Base-by-base conservation (phyloP, 1,140 invertebrate species). In the Neodiprion lecontei region DNA sequence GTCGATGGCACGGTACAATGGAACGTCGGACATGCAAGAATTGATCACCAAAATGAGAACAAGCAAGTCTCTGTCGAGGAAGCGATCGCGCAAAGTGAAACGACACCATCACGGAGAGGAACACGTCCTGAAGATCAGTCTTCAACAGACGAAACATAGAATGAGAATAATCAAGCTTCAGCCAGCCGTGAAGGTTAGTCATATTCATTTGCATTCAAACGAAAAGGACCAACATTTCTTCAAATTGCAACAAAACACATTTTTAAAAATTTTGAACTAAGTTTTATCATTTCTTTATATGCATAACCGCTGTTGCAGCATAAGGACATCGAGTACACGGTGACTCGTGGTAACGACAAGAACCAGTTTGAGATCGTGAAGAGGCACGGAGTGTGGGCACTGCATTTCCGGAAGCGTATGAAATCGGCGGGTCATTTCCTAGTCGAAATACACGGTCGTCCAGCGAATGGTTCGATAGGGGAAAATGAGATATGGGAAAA, bases 361-460 rank as follows among this genome's bases (percentile, higher is more conserved):
- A 89, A 89, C n/a, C 85, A 91, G 40, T 94, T 95, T 80, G 90
- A 93, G 75, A 88, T 95, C 77, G 84, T 90, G n/a, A 89, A 91
- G 72, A 91, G 91, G 69, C 89, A 91, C 73, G 92, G 91, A 14
- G 87, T 94, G 2, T 92, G 91, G 88, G 89, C 90, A 2, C 80
- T 94, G 5, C 92, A 93, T 79, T 93, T 93, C 85, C 88, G 86
- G 48, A 87, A 87, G 73, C 88, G 91, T 69, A 80, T 93, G 2
- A 90, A 91, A 78, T 80, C 86, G 70, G 88, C 91, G 1, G 89
- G 85, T 3, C 85, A 87, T 5, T 93, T 91, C 83, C 83, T 90
- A 61, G 76, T 94, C 72, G 87, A 92, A 70, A 91, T 94, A 14
- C 86, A 90, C 48, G 91, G 91, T 61, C 85, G 81, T 73, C 84